Conservation (phyloP, 2,113 vertebrate genomes). For the Ploceus nigricollis region DNA sequence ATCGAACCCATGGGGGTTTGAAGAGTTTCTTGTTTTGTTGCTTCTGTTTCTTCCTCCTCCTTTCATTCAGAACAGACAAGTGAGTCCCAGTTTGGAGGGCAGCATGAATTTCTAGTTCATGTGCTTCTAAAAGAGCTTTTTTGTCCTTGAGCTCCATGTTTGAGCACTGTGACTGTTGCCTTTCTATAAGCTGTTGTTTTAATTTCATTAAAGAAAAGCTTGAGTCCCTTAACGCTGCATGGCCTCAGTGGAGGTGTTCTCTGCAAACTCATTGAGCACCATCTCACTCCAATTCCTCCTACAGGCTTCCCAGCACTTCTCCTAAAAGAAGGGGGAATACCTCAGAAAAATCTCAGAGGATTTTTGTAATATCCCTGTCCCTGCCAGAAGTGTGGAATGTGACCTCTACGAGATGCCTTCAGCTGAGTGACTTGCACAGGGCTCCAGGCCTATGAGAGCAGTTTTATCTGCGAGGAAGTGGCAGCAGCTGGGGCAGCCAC, state of each 20-base stretch:
- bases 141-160: background rate
- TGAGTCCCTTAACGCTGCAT: rapidly evolving
- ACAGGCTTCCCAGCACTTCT: background rate
- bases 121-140: background rate
- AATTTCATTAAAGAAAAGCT: background rate
- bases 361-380: background rate
- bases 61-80: background rate
- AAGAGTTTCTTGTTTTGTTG: background rate
- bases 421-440: background rate
- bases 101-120: background rate
- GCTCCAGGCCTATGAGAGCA: background rate
- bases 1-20: background rate
- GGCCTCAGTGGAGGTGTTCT: background rate
- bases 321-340: background rate
- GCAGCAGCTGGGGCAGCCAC: background rate
- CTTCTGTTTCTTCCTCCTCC: background rate
- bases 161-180: background rate
- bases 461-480: background rate
- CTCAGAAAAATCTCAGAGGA: background rate
- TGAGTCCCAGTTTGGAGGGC: background rate
- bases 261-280: background rate
- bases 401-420: background rate
- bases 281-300: background rate
- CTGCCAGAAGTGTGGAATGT: background rate
- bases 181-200: background rate